These are phyloP conservation scores for Camelus bactrianus DNA, from an alignment of 2,113 vertebrate genomes.

Conservation along the genomic window DNA sequence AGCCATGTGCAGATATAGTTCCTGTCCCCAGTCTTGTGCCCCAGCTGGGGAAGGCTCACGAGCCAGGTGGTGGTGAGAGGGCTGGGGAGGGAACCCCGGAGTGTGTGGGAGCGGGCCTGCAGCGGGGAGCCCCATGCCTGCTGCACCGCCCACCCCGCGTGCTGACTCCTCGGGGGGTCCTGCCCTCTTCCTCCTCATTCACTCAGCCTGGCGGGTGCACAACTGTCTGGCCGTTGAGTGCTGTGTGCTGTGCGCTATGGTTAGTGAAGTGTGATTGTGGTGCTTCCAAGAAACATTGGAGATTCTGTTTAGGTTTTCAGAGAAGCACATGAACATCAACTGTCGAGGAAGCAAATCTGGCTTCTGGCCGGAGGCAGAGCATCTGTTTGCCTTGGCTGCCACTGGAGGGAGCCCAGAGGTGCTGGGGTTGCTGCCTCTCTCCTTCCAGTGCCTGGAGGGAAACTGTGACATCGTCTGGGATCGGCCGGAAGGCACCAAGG, in stretches of 20 bases:
- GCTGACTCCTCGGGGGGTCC: background rate
- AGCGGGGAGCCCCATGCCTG: background rate
- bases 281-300: conserved; percentile 36
- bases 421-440: background rate
- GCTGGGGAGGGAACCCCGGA: no score
- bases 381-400: background rate
- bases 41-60: background rate
- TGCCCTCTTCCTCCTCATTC: background rate
- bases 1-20: background rate
- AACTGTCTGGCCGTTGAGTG: background rate
- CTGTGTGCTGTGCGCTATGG: background rate
- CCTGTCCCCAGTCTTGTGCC: background rate
- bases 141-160: rapidly evolving
- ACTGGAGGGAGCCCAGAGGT: background rate
- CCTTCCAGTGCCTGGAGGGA: background rate
- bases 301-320: conserved; percentile 33
- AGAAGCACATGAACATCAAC: background rate
- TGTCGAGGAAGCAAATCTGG: background rate
- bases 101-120: background rate
- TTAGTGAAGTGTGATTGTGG: background rate
- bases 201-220: background rate
- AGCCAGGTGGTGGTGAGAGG: background rate
- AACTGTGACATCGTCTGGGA: background rate
- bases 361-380: background rate
- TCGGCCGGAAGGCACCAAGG: background rate